Evolutionary conservation across 2,888 invertebrate genomes (phyloP), one percentile per base, ranked within the genome.

Genomic region (Lymantria dispar): DNA sequence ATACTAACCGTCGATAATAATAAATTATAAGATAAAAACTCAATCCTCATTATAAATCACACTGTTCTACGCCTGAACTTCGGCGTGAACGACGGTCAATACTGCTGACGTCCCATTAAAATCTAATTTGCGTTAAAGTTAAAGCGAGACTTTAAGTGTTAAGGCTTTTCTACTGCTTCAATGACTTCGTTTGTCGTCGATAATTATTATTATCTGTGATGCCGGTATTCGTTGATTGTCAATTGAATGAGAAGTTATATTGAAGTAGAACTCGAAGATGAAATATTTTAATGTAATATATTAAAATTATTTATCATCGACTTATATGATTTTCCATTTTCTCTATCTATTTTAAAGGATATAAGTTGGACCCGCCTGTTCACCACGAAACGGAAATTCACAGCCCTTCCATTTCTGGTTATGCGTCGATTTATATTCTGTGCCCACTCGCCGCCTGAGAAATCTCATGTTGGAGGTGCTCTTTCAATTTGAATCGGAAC

Each of bases 401-500:
- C 84, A 85, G 85, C 82, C 84, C 85, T 88, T 86, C 85, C 83
- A 86, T 86, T 87, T 85, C 87, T 87, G 85, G 88, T 89, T 91
- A 91, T 91, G 85, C 85, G 88, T 80, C 89, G 88, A 91, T 91
- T 90, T 91, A 91, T 91, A 90, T 91, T 91, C 90, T 84, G 87
- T 83, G 85, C 89, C 88, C 87, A 89, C 88, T 89, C 89, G 87
- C 88, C 86, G 89, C 80, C 90, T 86, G 85, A 90, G 88, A 89
- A 90, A 91, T 91, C 90, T 91, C 87, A 87, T 89, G 91, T 90
- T 86, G 87, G 85, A 87, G 89, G 89, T 89, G 91, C 91, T 91
- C 91, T 91, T 91, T 91, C 91, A 90, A 91, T 91, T 91, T 91
- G 90, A 91, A 91, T 89, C 90, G 90, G 89, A 90, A 90, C 90